Conservation (phyloP, 2,797 vertebrate species). For the Enteromius paludinosus region DNA sequence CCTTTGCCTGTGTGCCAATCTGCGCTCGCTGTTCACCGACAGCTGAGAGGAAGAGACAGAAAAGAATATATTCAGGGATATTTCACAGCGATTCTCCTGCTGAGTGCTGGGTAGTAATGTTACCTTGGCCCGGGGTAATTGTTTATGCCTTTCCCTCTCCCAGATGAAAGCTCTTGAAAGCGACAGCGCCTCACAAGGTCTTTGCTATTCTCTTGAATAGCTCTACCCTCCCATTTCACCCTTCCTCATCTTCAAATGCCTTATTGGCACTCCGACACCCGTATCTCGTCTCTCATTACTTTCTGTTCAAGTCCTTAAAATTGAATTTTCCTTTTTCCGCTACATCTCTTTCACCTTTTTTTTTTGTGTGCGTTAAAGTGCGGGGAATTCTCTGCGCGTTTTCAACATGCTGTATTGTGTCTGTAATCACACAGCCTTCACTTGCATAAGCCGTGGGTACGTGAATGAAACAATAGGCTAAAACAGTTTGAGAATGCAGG, state of each 20-base stretch:
- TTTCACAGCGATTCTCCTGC: constrained; percentile 20
- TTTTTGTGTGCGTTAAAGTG: constrained; percentile 14
- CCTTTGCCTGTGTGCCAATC: constrained; percentile 88
- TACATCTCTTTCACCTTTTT: constrained; percentile 3
- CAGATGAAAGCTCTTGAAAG: constrained; percentile 27
- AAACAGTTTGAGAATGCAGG: neutral
- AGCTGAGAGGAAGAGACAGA: constrained; percentile 62
- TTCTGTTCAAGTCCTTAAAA: neutral
- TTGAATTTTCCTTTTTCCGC: neutral
- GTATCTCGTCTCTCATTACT: neutral
- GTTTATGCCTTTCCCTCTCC: constrained; percentile 5
- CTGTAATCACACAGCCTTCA: neutral
- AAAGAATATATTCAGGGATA: constrained; percentile 13
- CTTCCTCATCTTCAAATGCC: constrained; percentile 11
- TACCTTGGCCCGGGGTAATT: constrained; percentile 14
- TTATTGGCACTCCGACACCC: neutral
- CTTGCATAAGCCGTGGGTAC: neutral
- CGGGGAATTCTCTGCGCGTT: constrained; percentile 26
- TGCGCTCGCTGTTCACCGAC: constrained; percentile 80
- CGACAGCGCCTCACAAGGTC: constrained; percentile 26
- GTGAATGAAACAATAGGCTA: neutral
- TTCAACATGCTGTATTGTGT: neutral
- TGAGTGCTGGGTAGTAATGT: neutral
- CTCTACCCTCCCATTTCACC: neutral
- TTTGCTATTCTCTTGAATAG: constrained; percentile 30